phyloP scores from a whole-genome alignment of 2,113 vertebrate species.

The Labeo catla region DNA sequence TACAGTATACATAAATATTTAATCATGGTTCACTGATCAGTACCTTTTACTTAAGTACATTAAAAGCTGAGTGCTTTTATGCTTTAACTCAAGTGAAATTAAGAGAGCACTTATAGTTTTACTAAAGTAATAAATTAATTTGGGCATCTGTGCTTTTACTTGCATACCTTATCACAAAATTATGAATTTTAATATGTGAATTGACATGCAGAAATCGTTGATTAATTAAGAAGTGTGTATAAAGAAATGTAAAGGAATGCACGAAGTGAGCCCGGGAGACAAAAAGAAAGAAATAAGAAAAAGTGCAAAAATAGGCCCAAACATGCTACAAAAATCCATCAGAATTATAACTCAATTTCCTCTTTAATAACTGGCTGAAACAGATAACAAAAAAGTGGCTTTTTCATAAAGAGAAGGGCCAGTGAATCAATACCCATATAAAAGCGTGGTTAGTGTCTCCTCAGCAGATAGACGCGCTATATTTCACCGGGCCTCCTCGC shows the following conservation, averaged over 20 bases:
- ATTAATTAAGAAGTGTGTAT: background rate
- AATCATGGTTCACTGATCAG: too few species aligned
- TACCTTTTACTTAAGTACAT: too few species aligned
- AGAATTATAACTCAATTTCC: conserved; percentile 68
- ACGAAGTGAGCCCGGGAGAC: background rate
- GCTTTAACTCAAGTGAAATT: too few species aligned
- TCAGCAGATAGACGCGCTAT: conserved; percentile 77
- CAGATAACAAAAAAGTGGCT: conserved; percentile 63
- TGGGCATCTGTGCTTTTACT: background rate
- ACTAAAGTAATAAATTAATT: background rate
- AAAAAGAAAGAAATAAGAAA: background rate
- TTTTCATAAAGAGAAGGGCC: conserved; percentile 66
- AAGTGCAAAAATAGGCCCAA: background rate
- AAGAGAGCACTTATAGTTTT: too few species aligned
- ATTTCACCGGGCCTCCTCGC: conserved; percentile 70
- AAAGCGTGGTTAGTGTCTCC: conserved; percentile 73
- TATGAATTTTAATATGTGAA: background rate
- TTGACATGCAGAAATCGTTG: background rate
- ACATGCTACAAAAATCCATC: conserved; percentile 58
- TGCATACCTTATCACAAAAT: background rate
- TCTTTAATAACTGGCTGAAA: conserved; percentile 65
- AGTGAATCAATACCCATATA: conserved; percentile 78
- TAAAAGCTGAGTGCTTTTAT: too few species aligned
- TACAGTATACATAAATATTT: too few species aligned
- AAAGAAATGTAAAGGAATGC: background rate